These are phyloP conservation scores for Drosophila algonquin DNA, from an alignment of 2,888 invertebrate genomes.

Conservation along the genomic window DNA sequence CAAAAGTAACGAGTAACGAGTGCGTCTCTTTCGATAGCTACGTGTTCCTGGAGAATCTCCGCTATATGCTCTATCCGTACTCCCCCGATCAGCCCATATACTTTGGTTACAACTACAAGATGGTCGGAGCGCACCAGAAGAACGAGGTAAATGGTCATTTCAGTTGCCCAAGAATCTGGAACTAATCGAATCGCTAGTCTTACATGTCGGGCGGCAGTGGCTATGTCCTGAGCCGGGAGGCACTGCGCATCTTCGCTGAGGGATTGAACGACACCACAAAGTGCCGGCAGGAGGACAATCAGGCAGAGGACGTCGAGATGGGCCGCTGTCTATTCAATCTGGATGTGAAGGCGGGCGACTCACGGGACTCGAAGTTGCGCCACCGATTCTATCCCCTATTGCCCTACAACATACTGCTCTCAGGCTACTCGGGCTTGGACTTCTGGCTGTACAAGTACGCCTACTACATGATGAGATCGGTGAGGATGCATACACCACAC, in stretches of 20 bases:
- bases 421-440: constrained; percentile 89
- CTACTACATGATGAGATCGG: constrained; percentile 92
- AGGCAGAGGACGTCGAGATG: constrained; percentile 74
- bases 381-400: constrained; percentile 97
- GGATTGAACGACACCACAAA: constrained; percentile 87
- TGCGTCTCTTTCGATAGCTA: constrained; percentile 28
- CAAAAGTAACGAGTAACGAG: neutral
- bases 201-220: constrained; percentile 97
- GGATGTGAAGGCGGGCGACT: constrained; percentile 94
- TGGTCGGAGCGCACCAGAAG: constrained; percentile 74
- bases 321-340: constrained; percentile 91
- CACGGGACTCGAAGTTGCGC: constrained; percentile 92
- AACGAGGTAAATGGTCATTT: constrained; percentile 79
- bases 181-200: constrained; percentile 84
- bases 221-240: constrained; percentile 94
- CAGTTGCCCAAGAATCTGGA: no score
- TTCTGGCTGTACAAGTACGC: constrained; percentile 96
- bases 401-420: constrained; percentile 95
- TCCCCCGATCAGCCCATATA: constrained; percentile 90
- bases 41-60: constrained; percentile 95
- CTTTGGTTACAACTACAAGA: constrained; percentile 95
- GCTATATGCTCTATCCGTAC: constrained; percentile 92
- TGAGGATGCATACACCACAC: constrained; percentile 77
- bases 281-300: constrained; percentile 85
- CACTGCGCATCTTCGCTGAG: constrained; percentile 88